Percentiles rank a stretch among this genome's conserved stretches.
These are phyloP conservation scores for Mnemiopsis leidyi DNA, from an alignment of 37 sponge, comb jelly and placozoan species.

Conservation along the genomic window DNA sequence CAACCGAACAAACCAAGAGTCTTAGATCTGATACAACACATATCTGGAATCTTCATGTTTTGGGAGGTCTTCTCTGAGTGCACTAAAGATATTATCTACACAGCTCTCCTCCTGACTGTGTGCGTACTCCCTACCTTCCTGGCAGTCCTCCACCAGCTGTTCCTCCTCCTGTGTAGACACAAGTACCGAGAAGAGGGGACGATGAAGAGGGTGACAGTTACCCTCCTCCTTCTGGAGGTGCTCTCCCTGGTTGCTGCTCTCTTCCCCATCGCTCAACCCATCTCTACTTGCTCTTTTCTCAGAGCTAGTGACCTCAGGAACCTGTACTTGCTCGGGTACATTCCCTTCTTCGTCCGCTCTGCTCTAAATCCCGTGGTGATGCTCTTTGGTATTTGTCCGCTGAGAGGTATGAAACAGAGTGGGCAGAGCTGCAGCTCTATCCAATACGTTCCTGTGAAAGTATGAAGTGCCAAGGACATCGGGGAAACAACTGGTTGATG, in stretches of 20 bases:
- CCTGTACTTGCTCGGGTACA: background rate
- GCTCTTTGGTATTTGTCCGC: background rate
- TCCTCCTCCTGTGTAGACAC: background rate
- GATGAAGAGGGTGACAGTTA: background rate
- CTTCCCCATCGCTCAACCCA: background rate
- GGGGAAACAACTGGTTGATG: too few species aligned
- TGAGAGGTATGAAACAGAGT: background rate
- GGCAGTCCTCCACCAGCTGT: background rate
- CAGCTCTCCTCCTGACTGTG: background rate
- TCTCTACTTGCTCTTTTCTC: background rate
- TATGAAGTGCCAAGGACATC: too few species aligned
- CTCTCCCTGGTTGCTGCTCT: background rate
- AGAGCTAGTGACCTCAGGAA: background rate
- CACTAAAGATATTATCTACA: background rate
- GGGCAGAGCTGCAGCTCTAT: background rate
- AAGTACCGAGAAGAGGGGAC: background rate
- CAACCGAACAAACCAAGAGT: background rate
- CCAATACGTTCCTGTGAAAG: conserved; percentile 88
- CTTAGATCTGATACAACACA: background rate
- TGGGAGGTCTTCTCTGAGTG: background rate
- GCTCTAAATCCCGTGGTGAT: background rate
- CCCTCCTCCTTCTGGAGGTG: background rate
- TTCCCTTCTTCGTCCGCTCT: background rate
- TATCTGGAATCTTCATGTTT: too few species aligned
- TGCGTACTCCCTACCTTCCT: background rate